Evolutionary conservation across 2,113 vertebrate species (phyloP), one percentile per base, ranked within the genome.

Genomic region (Coracopsis vasa): DNA sequence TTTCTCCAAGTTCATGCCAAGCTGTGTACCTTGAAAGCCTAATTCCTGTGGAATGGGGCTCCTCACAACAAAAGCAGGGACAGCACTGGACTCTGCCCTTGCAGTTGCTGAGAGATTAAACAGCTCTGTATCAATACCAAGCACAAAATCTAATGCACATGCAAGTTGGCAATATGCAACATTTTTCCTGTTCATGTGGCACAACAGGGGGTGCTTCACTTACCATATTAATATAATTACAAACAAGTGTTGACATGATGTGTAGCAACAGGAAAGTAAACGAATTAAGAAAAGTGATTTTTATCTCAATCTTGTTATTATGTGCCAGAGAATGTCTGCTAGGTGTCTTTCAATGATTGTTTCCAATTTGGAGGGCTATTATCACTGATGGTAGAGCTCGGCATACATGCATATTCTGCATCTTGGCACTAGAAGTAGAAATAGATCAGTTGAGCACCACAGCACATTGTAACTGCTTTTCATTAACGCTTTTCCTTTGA

Each of bases 221-320:
- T 85, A 64, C 56, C 39, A 1, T 85, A 78, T 94, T 67, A 93
- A 80, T 85, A 83, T 72, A 95, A 95, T 85, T 79, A 87, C 84
- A 88, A 92, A 77, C 60, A 37, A 77, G 58, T 15, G 29, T 33
- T 89, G 90, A 50, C 33, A 37, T 5, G 58, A 66, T 51, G 61
- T 45, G 74, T 53, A 69, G 92, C 82, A 95, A 90, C 51, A 60
- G 90, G 90, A 91, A 96, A 96, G 65, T 33, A 70, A 92, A 56
- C 4, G 3, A 93, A 97, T 95, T 92, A 95, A 53, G 13, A 23
- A 39, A 73, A 93, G 84, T 47, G 54, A 58, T 80, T 94, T 96
- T 96, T 86, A 58, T 62, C 86, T 83, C 88, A 35, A 29, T 73
- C 62, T 94, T 75, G 29, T 93, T 96, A 73, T 92, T 92, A 89